Base-by-base conservation (phyloP, 1,140 invertebrate species). In the Pogonus chalceus region DNA sequence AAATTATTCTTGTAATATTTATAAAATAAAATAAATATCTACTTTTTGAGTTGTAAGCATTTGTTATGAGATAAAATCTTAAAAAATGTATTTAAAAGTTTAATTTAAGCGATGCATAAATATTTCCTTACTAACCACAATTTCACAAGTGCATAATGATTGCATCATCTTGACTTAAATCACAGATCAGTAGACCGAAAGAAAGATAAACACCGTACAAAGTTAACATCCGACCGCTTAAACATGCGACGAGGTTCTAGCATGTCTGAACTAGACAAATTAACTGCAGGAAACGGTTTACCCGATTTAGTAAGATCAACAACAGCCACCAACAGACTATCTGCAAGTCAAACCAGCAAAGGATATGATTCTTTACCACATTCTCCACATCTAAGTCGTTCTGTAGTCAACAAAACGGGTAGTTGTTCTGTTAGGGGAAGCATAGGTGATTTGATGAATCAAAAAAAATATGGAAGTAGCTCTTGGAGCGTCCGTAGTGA, bases 371-470 rank as follows among this genome's bases (percentile, higher is more conserved):
- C 76, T 2, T 57, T 79, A 2, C 76, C 76, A 0, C 75, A 77
- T 49, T 77, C 75, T 18, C 76, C 76, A 1, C 72, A 76, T 2
- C 54, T 79, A 35, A 77, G 73, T 0, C 65, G 76, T 12, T 74
- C 72, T 2, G 62, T 65, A 46, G 65, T 62, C 23, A 69, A 72
- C 12, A 61, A 69, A 1, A 69, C 69, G 1, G 74, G 75, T 57
- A 73, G 76, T 9, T 69, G 74, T n/a, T 75, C 76, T 35, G 74
- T 78, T 1, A 71, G 76, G 2, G 82, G 82, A 1, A 87, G 83
- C 56, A 84, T 88, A 35, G 85, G 85, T 2, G 85, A 88, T 66
- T 66, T 87, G 58, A 88, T 88, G 84, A 88, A 88, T 65, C 61
- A 79, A 58, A 82, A 82, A 62, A 81, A 78, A 60, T 87, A 83